Base-by-base conservation (phyloP, 2,888 invertebrate genomes). In the Pristionchus mayeri region DNA sequence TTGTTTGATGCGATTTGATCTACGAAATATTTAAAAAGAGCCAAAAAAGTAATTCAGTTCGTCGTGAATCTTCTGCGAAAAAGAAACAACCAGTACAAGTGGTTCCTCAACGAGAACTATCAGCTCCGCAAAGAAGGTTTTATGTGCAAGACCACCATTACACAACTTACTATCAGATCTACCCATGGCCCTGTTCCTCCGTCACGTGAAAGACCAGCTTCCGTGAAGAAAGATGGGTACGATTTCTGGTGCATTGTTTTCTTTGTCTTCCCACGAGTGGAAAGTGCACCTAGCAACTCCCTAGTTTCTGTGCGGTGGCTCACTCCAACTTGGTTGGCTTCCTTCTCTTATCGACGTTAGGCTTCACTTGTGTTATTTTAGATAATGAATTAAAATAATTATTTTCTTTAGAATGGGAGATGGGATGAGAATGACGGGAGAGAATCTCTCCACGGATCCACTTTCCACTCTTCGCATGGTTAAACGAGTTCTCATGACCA, bases 381-480 rank as follows among this genome's bases (percentile, higher is more conserved):
- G 24, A 57, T 57, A 57, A 57, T 57, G 13, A 6, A 13, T 44
- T 44, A 44, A 44, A n/a, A n/a, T 13, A 44, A 44, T 44, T 44
- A 9, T 13, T 44, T 37, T 24, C 7, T 89, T 67, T 83, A 90
- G 89, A 57, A 87, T 88, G 76, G 88, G 89, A 54, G 90, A 90
- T 76, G 90, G 91, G 40, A 88, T 91, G 88, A 82, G 76, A 16
- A 87, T 88, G 63, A 86, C 80, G 30, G 84, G 71, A 1, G 78
- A 54, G 13, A 54, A 50, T 21, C 83, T 90, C 3, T 87, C 87
- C 11, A 87, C 86, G 0, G 91, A 91, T 85, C 90, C 91, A 0
- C 84, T 91, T 3, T 87, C 88, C 21, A 87, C 89, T 3, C 71
- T 91, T 9, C 86, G 90, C 40, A 89, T 89, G 16, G 90, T 91